Base-by-base conservation (phyloP, 2,797 vertebrate genomes). In the Chrosomus eos region DNA sequence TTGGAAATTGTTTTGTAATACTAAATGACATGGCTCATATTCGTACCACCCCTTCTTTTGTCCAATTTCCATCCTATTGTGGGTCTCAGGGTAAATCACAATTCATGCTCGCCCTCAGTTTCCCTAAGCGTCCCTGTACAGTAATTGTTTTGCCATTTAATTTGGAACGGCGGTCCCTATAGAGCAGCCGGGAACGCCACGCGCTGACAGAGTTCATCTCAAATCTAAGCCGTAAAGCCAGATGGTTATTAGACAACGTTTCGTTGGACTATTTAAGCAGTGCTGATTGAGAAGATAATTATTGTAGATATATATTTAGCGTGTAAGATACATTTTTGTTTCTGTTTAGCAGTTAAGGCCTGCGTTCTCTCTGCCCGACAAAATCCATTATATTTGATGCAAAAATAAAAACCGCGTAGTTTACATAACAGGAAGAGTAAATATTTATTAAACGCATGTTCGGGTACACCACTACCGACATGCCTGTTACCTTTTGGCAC, bases 81-180 rank as follows among this genome's bases (percentile, higher is more conserved):
- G 92, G 93, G 90, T 93, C 91, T 93, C 89, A 87, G 85, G 88
- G 91, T 89, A 92, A 94, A 94, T 94, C 93, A 92, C 92, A 94
- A 94, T 96, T 95, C 94, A 92, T 94, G 92, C 91, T 91, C 93
- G 67, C 93, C 91, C 92, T 92, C 91, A 91, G 91, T 92, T 86
- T 93, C 87, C 91, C 91, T 94, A 93, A 92, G 93, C 95, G 90
- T 85, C 64, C 83, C 90, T 94, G 91, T 94, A 88, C 94, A 93
- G 93, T 96, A 95, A 95, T 95, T 95, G 94, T 94, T 91, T 93
- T 90, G 92, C 93, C 92, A 92, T 93, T 94, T 95, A 91, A 94
- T 95, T 94, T 94, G 89, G 93, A 92, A 92, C 90, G 87, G 68
- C 67, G 90, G 92, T 95, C 94, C 94, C 95, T 89, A 90, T 94